Base-by-base conservation (phyloP, 1,140 invertebrate species). In the Drosophila leontia region DNA sequence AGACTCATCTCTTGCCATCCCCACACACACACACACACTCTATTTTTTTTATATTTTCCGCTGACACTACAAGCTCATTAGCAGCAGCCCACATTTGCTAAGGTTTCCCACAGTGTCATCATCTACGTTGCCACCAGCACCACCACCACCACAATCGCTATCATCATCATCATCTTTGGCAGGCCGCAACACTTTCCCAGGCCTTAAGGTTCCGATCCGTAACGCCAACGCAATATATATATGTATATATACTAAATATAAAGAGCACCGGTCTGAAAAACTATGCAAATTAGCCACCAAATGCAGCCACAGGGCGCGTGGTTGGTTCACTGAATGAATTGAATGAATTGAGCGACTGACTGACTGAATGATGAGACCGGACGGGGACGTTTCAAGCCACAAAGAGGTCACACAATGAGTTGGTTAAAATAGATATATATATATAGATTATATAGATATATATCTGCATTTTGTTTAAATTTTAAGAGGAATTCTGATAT, bases 41-140 rank as follows among this genome's bases (percentile, higher is more conserved):
- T 17, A 13, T 37, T 2, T 47, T 67, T 69, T 42, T 69, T 57
- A 26, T 48, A 29, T 67, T 60, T 68, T 82, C 37, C 79, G 68
- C 74, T 75, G 81, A 83, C 67, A 85, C 83, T 77, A 80, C 84
- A 75, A 88, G 80, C 84, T 87, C 84, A 87, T 87, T 88, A 87
- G 61, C 76, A 70, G 65, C 84, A 88, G 72, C 84, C 84, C 77
- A 87, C 84, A 88, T 78, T 83, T 80, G 60, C 64, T 87, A 87
- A 87, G 85, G 84, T 88, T 88, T 88, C 84, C 84, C 84, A 88
- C 84, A 88, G 84, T 90, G 74, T 84, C 80, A 84, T 88, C 83
- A 83, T 67, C 61, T 13, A 41, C 41, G 29, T 51, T 3, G 50
- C 50, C 50, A 51, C 48, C 47, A 50, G 8, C 48, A 29, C 1